Conservation (phyloP, 2,888 invertebrate species). For the Ophion ellenae region DNA sequence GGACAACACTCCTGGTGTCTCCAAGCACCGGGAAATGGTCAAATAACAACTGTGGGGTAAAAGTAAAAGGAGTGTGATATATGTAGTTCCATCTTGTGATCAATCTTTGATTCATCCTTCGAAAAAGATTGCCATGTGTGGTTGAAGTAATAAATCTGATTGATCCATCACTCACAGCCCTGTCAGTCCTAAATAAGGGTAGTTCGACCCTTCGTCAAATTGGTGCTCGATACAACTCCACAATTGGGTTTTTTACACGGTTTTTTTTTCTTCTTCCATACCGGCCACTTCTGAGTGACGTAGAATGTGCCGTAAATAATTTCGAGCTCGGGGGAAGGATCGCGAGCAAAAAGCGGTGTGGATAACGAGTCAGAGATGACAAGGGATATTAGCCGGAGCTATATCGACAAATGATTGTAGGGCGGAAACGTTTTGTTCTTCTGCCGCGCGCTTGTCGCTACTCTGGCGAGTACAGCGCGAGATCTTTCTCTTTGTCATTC, state of each 20-base stretch:
- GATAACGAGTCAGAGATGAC: constrained; percentile 18
- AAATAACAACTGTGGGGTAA: too few species aligned
- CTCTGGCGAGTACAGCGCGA: constrained; percentile 17
- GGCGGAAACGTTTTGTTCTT: constrained; percentile 44
- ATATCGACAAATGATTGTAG: constrained; percentile 38
- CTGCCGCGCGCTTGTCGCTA: constrained; percentile 10
- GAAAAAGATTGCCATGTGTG: too few species aligned
- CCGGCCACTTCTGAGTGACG: neutral
- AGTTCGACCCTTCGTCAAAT: too few species aligned
- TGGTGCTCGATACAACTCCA: too few species aligned
- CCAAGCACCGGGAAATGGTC: too few species aligned
- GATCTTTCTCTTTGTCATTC: constrained; percentile 7
- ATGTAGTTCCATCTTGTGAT: too few species aligned
- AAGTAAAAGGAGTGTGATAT: too few species aligned
- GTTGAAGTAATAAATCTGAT: too few species aligned
- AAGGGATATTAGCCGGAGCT: constrained; percentile 26
- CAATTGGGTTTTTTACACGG: neutral
- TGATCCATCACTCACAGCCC: too few species aligned
- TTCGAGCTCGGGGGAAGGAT: neutral
- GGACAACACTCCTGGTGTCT: too few species aligned
- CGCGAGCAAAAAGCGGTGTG: neutral
- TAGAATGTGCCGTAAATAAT: neutral
- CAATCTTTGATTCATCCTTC: too few species aligned
- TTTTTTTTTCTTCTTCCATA: neutral
- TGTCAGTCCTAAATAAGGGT: too few species aligned